Evolutionary conservation across 2,888 invertebrate genomes (phyloP).

Genomic region (Loripinus fragilis): DNA sequence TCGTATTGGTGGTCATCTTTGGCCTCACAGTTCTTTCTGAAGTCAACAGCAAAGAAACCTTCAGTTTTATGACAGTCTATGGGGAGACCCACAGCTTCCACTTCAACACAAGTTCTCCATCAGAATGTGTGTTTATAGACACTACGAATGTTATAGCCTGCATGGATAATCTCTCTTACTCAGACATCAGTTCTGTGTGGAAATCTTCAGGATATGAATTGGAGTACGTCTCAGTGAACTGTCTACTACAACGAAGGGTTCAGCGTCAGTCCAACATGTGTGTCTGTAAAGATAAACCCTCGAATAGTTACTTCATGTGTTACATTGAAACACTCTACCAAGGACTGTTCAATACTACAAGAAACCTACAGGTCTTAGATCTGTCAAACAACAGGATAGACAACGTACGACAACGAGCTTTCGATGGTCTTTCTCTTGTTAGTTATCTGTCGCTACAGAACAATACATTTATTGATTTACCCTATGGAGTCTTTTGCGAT

Average conservation of each 20-base stretch:
- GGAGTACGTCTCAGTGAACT: slow-evolving; percentile 45
- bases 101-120: slow-evolving; percentile 25
- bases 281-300: slow-evolving; percentile 21
- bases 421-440: slow-evolving; percentile 33
- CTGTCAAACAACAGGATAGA: slow-evolving; percentile 42
- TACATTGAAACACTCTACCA: slow-evolving; percentile 25
- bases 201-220: slow-evolving; percentile 20
- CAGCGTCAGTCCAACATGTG: slow-evolving; percentile 9
- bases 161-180: slow-evolving; percentile 28
- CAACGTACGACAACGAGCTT: slow-evolving; percentile 15
- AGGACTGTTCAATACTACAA: slow-evolving; percentile 12
- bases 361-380: slow-evolving; percentile 45
- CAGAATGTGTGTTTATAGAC: slow-evolving; percentile 39
- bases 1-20: too few relatives aligned
- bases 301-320: slow-evolving; percentile 27
- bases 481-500: slow-evolving; percentile 42
- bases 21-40: background rate
- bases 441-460: slow-evolving; percentile 37
- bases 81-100: slow-evolving; percentile 6
- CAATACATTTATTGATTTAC: slow-evolving; percentile 31
- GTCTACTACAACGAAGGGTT: slow-evolving; percentile 16
- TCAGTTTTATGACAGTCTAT: slow-evolving; percentile 33
- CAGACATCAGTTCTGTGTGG: slow-evolving; percentile 42
- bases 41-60: background rate
- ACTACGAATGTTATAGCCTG: slow-evolving; percentile 27